These are phyloP conservation scores for Theodoxus fluviatilis DNA, from an alignment of 2,888 invertebrate species.

Conservation along the genomic window DNA sequence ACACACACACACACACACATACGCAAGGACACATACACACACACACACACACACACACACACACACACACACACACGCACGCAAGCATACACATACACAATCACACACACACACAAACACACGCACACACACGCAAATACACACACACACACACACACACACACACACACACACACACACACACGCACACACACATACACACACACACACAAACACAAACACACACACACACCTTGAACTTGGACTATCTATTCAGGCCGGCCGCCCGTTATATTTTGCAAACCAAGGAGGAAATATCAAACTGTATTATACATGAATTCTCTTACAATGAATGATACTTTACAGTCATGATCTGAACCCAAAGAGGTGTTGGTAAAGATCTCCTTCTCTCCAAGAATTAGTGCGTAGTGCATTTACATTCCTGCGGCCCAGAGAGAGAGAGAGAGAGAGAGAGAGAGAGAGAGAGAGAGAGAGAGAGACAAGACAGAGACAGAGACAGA, in stretches of 20 bases:
- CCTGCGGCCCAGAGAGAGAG: too few species aligned
- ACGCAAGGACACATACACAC: not conserved
- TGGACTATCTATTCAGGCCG: not conserved
- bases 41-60: not conserved
- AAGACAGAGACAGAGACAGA: too few species aligned
- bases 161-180: conserved; percentile 9
- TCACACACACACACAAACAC: conserved; percentile 12
- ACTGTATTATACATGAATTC: too few species aligned
- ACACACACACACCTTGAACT: not conserved
- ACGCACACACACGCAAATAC: not conserved
- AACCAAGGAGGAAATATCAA: not conserved
- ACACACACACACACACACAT: conserved; percentile 15
- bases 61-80: conserved; percentile 4
- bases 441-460: too few species aligned
- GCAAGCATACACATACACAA: conserved; percentile 2
- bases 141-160: not conserved
- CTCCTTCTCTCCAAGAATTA: too few species aligned
- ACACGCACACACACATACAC: conserved; percentile 4
- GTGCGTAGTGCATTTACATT: too few species aligned
- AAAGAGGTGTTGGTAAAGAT: too few species aligned
- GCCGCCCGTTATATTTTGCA: not conserved
- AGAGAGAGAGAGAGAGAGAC: too few species aligned
- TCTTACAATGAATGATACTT: too few species aligned
- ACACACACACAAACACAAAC: conserved; percentile 10
- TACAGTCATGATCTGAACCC: too few species aligned